Base-by-base conservation (phyloP, 2,113 vertebrate species). In the Neoarius graeffei region DNA sequence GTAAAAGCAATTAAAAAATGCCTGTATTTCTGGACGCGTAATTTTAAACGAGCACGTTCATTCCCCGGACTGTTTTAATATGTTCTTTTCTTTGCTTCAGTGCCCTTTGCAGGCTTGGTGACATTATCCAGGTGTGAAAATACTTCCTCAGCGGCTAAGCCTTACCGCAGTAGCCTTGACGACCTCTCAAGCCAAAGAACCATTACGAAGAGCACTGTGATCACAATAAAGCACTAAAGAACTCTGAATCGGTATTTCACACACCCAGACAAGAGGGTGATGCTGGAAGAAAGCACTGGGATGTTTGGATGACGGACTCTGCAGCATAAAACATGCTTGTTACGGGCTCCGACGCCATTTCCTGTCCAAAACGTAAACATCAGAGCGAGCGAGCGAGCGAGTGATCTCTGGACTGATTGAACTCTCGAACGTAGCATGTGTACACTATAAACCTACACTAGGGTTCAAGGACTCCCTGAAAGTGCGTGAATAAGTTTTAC, bases 101-200 rank as follows among this genome's bases (percentile, higher is more conserved):
- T 92, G 91, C 74, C 91, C 91, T 84, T 85, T 92, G 85, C 91
- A 92, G 87, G 91, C 91, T 73, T 92, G 91, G 91, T 92, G 89
- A 91, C 82, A 20, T 23, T 57, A 54, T 48, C 35, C 85, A 87
- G 35, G 71, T 62, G 64, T 71, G 90, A 82, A 81, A 83, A 79
- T 35, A 83, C 73, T 89, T 85, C 85, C 86, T 56, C 27, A 86
- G 89, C 85, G 87, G 84, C 91, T 88, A 85, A 87, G 84, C 86
- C 76, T 84, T 87, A 80, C 81, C 74, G 76, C 82, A 35, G 74
- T 88, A 71, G 83, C 87, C 84, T 59, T 85, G 74, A 88, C 82
- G 77, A 92, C 88, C 64, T 69, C 73, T 80, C 80, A 81, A 77
- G 30, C 56, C 73, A 74, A 82, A 86, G 87, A 76, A 71, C n/a